Evolutionary conservation across 2,888 invertebrate genomes (phyloP).

Genomic region (Drosophila cracens): DNA sequence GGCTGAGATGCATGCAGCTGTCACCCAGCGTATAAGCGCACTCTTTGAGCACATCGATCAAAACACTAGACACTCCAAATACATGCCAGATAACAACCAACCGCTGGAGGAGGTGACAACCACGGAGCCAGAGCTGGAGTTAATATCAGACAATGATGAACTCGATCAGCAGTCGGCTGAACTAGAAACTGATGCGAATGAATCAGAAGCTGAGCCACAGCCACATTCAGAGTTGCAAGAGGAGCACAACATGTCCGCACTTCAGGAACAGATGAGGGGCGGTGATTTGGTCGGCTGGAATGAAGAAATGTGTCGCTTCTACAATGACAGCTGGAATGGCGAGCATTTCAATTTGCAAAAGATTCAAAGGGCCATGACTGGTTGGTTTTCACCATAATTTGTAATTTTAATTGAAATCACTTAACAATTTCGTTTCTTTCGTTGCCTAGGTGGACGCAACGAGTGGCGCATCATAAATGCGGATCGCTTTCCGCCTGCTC

Average conservation of each 20-base stretch:
- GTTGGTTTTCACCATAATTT: slow-evolving; percentile 84
- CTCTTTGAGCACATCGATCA: slow-evolving; percentile 56
- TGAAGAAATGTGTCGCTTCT: slow-evolving; percentile 88
- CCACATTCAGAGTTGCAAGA: slow-evolving; percentile 34
- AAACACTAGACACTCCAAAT: background rate
- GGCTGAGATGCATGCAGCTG: slow-evolving; percentile 41
- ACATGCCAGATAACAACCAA: background rate
- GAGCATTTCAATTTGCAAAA: slow-evolving; percentile 87
- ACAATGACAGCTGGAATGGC: slow-evolving; percentile 88
- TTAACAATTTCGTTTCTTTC: background rate
- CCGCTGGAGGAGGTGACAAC: slow-evolving; percentile 3
- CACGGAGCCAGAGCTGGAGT: background rate
- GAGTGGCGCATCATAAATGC: slow-evolving; percentile 80
- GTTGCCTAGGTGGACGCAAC: slow-evolving; percentile 46
- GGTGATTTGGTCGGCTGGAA: slow-evolving; percentile 81
- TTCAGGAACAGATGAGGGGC: slow-evolving; percentile 40
- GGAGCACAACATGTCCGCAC: slow-evolving; percentile 37
- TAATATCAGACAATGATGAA: slow-evolving; percentile 1
- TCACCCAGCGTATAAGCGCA: slow-evolving; percentile 37
- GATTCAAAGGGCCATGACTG: slow-evolving; percentile 88
- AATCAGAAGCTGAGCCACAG: slow-evolving; percentile 3
- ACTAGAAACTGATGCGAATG: background rate
- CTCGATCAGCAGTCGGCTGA: background rate
- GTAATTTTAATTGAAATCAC: background rate
- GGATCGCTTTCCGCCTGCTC: slow-evolving; percentile 77